phyloP scores from a whole-genome alignment of 2,888 invertebrate genomes.

The Sclerodermus sp. region DNA sequence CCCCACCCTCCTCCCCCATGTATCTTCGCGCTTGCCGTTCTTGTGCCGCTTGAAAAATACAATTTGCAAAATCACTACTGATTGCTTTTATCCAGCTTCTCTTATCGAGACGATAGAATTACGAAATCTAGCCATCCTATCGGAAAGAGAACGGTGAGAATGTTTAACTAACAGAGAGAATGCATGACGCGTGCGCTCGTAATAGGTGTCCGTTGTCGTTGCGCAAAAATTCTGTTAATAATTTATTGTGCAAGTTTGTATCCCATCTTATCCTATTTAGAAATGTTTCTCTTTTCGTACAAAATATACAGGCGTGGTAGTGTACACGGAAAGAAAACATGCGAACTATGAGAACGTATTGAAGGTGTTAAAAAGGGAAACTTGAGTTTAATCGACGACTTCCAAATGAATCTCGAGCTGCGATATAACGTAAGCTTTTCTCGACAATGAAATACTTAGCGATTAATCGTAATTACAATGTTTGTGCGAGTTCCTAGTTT shows the following conservation, averaged over 20 bases:
- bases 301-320: neutral
- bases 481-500: too few species aligned
- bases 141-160: conserved; percentile 17
- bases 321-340: too few species aligned
- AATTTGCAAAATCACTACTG: neutral
- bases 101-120: conserved; percentile 11
- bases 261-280: neutral
- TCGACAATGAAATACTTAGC: too few species aligned
- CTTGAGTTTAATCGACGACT: too few species aligned
- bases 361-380: too few species aligned
- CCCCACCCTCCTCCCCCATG: too few species aligned
- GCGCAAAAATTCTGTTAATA: neutral
- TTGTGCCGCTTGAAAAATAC: too few species aligned
- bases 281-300: neutral
- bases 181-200: neutral
- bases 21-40: too few species aligned
- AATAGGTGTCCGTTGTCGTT: neutral
- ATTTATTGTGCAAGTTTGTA: neutral
- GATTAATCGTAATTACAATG: too few species aligned
- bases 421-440: too few species aligned
- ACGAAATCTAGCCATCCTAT: conserved; percentile 30
- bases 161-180: neutral
- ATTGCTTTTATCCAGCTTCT: neutral
- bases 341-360: too few species aligned
- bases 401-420: too few species aligned